Percentiles rank a stretch among this genome's conserved stretches.
phyloP scores from a whole-genome alignment of 1,140 invertebrate genomes.

The Tetramorium alpestre region DNA sequence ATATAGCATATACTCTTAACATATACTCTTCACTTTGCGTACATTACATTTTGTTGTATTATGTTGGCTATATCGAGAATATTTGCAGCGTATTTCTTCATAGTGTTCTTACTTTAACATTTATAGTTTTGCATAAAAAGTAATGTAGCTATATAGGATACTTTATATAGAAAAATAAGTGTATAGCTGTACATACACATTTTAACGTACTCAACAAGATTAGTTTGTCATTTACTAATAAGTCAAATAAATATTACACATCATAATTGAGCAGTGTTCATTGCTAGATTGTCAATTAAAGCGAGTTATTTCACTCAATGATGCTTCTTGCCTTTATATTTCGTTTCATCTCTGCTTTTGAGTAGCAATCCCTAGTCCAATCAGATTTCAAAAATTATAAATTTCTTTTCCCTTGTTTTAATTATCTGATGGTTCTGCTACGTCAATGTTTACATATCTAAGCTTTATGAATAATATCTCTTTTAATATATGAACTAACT shows the following conservation, averaged over 20 bases:
- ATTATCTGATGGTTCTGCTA: slow-evolving; percentile 64
- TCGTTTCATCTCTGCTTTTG: slow-evolving; percentile 30
- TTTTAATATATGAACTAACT: background rate
- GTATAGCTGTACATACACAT: background rate
- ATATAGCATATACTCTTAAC: slow-evolving; percentile 15
- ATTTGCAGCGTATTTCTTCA: slow-evolving; percentile 57
- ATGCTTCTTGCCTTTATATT: slow-evolving; percentile 19
- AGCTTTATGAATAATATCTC: background rate
- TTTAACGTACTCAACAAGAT: background rate
- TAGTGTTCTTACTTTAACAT: background rate
- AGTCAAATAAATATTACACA: background rate
- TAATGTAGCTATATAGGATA: background rate
- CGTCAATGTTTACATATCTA: background rate
- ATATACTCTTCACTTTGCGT: background rate
- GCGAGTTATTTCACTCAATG: slow-evolving; percentile 53
- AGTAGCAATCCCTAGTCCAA: background rate
- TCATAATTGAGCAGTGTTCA: background rate
- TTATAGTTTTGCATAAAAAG: background rate
- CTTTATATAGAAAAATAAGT: background rate
- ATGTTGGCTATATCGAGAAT: slow-evolving; percentile 38
- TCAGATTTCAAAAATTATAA: slow-evolving; percentile 34
- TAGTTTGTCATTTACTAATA: background rate
- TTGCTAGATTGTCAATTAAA: slow-evolving; percentile 41
- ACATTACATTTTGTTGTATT: slow-evolving; percentile 46
- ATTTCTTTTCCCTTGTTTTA: slow-evolving; percentile 18